Conservation (phyloP, 2,888 invertebrate species). For the Creontiades dilutus region DNA sequence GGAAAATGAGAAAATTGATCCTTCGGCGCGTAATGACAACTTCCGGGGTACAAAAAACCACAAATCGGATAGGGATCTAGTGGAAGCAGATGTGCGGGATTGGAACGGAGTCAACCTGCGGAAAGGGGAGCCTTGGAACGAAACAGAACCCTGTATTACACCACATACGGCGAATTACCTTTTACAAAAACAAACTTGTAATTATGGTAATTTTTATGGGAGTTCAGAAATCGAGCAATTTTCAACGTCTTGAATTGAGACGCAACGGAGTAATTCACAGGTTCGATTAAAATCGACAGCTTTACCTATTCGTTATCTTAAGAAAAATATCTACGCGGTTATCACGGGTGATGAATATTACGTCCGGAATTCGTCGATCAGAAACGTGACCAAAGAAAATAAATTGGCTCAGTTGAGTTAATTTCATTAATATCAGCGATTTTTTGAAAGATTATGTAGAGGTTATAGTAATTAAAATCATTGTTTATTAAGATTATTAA, state of each 20-base stretch:
- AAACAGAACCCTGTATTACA: background rate
- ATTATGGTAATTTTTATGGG: slow-evolving; percentile 35
- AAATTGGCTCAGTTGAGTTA: background rate
- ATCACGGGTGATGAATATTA: background rate
- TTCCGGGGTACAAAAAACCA: background rate
- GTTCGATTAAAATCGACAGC: background rate
- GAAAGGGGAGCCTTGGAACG: background rate
- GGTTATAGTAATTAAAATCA: too few relatives aligned
- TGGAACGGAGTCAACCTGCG: background rate
- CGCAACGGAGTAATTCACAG: background rate
- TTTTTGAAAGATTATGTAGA: background rate
- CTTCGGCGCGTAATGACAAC: background rate
- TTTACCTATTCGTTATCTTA: background rate
- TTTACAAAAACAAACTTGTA: slow-evolving; percentile 30
- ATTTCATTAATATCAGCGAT: background rate
- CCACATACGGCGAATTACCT: slow-evolving; percentile 10
- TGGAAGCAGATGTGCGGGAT: slow-evolving; percentile 1
- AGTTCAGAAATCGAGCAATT: background rate
- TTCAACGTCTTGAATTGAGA: background rate
- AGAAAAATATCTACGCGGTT: background rate
- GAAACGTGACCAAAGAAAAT: background rate
- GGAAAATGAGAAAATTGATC: too few relatives aligned
- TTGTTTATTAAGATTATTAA: too few relatives aligned
- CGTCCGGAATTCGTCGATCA: background rate
- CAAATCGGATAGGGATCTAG: background rate